phyloP scores from a whole-genome alignment of 2,113 vertebrate species.

The Oryzias woworae region DNA sequence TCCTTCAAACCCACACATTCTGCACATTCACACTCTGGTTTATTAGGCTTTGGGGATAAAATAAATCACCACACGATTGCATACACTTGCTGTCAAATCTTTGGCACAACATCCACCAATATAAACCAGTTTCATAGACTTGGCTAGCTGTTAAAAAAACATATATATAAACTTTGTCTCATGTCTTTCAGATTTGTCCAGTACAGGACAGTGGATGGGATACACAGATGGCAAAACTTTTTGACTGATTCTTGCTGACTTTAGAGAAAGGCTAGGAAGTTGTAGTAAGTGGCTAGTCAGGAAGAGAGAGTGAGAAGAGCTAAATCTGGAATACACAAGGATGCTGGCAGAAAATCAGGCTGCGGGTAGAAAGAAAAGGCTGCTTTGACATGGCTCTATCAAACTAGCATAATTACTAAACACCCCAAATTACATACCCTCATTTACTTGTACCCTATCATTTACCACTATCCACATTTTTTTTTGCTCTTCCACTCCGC shows the following conservation, averaged over 20 bases:
- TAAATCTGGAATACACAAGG: slow-evolving; percentile 76
- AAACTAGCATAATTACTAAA: slow-evolving; percentile 76
- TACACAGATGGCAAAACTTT: slow-evolving; percentile 66
- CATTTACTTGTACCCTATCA: slow-evolving; percentile 74
- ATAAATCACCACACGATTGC: slow-evolving; percentile 69
- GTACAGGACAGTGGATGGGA: slow-evolving; percentile 39
- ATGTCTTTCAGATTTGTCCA: slow-evolving; percentile 64
- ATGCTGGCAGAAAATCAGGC: slow-evolving; percentile 51
- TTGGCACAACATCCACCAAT: slow-evolving; percentile 51
- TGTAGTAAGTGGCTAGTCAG: slow-evolving; percentile 26
- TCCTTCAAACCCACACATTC: background rate
- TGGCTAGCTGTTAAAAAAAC: slow-evolving; percentile 52
- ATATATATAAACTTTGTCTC: slow-evolving; percentile 67
- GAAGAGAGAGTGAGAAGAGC: slow-evolving; percentile 53
- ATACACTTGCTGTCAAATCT: slow-evolving; percentile 38
- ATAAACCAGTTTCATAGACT: slow-evolving; percentile 66
- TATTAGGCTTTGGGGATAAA: slow-evolving; percentile 65
- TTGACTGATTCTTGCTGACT: slow-evolving; percentile 58
- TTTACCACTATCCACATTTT: slow-evolving; percentile 69
- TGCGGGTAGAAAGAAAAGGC: slow-evolving; percentile 59
- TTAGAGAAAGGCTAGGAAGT: slow-evolving; percentile 55
- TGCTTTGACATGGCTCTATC: slow-evolving; percentile 73
- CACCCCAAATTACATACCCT: slow-evolving; percentile 77
- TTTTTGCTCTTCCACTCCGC: slow-evolving; percentile 53
- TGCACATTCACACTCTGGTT: slow-evolving; percentile 54